Evolutionary conservation across 2,113 vertebrate species (phyloP).

Genomic region (Hiodon alosoides): DNA sequence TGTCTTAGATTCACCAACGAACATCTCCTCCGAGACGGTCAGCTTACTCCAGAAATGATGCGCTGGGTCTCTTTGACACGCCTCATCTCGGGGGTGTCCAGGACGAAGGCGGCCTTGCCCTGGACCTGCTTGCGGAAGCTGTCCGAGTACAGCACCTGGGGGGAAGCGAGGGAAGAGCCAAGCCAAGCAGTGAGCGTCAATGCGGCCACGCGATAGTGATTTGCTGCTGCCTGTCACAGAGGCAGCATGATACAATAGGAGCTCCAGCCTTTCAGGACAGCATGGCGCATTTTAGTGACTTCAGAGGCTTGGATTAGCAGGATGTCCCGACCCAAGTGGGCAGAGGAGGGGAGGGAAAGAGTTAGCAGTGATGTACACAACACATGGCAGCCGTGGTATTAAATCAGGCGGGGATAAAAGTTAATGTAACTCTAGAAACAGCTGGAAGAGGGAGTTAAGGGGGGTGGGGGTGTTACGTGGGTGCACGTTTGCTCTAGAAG

Average conservation of each 20-base stretch:
- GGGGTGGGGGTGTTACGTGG: conserved; percentile 40
- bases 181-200: background rate
- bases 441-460: conserved; percentile 34
- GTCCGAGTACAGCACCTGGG: conserved; percentile 90
- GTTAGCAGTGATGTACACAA: conserved; percentile 4
- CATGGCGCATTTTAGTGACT: conserved; percentile 31
- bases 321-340: conserved; percentile 19
- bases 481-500: conserved; percentile 23
- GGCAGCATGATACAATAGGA: background rate
- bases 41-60: conserved; percentile 85
- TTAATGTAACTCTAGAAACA: conserved; percentile 15
- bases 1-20: background rate
- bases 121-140: conserved; percentile 97
- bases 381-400: conserved; percentile 8
- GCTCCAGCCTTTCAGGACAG: conserved; percentile 9
- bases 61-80: conserved; percentile 87
- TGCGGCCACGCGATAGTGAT: background rate
- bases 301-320: conserved; percentile 54
- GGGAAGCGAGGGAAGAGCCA: background rate
- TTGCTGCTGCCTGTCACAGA: background rate
- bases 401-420: conserved; percentile 6
- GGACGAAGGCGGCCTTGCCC: conserved; percentile 85
- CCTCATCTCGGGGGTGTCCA: conserved; percentile 95
- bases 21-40: background rate
- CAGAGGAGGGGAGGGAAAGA: background rate